Conservation (phyloP, 2,113 vertebrate species). For the Daphoenositta chrysoptera region DNA sequence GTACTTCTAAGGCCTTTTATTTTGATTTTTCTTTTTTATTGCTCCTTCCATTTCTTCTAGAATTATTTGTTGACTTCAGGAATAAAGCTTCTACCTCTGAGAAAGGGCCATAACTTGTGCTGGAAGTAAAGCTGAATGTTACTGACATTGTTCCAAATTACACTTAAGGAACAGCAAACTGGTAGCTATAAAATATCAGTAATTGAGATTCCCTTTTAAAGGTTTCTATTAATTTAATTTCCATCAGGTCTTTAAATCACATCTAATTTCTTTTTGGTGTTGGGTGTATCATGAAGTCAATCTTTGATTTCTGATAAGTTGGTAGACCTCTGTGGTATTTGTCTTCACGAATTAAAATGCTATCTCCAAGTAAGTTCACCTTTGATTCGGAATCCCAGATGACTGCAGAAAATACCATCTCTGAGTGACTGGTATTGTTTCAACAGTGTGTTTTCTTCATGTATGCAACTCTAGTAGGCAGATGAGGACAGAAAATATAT, state of each 20-base stretch:
- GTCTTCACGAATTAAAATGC: not conserved
- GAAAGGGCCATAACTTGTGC: not conserved
- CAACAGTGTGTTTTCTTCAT: not conserved
- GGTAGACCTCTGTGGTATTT: not conserved
- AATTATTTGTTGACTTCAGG: not conserved
- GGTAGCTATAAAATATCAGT: not conserved
- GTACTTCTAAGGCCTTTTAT: not conserved
- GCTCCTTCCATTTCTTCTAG: not conserved
- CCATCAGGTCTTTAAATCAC: not conserved
- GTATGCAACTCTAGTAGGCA: not conserved
- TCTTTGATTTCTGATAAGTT: not conserved
- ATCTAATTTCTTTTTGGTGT: not conserved
- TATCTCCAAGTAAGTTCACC: not conserved
- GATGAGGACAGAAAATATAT: not conserved
- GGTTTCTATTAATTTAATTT: not conserved
- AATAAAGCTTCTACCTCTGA: not conserved
- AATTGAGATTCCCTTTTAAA: not conserved
- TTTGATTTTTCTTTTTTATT: not conserved
- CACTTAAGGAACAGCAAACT: not conserved
- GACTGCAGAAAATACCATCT: not conserved
- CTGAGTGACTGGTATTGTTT: not conserved
- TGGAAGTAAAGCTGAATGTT: not conserved
- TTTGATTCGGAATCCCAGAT: not conserved
- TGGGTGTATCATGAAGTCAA: not conserved
- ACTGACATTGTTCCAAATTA: not conserved